A percentile compares a stretch with the other conserved stretches of the same genome.
Conservation (phyloP, 2,888 invertebrate genomes). For the Drosophila flavopinicola region DNA sequence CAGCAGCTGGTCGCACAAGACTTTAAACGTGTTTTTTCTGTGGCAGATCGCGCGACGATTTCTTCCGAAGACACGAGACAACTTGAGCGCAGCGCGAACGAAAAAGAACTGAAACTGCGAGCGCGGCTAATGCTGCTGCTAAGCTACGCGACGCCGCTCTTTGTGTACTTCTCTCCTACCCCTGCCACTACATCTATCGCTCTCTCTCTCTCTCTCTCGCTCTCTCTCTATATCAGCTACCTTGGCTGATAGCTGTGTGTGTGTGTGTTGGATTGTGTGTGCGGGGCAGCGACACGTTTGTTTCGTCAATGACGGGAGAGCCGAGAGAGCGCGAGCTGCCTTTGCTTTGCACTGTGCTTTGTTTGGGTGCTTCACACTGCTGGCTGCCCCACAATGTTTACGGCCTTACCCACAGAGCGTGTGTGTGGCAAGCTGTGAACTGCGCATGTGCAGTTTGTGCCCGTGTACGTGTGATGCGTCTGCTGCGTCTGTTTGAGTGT, state of each 20-base stretch:
- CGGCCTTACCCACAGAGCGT: constrained; percentile 19
- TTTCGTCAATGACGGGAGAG: constrained; percentile 18
- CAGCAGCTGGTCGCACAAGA: constrained; percentile 33
- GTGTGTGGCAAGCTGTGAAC: constrained; percentile 7
- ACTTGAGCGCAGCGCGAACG: constrained; percentile 58
- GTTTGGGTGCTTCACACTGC: constrained; percentile 24
- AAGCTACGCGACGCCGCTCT: constrained; percentile 34
- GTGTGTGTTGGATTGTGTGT: constrained; percentile 4
- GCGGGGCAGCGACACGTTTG: constrained; percentile 29
- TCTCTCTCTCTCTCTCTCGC: constrained; percentile 7
- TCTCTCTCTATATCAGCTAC: constrained; percentile 2
- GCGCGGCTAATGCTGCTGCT: constrained; percentile 43
- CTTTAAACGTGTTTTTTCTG: constrained; percentile 58
- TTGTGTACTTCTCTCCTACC: constrained; percentile 5
- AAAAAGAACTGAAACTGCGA: constrained; percentile 68
- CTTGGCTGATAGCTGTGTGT: constrained; percentile 3
- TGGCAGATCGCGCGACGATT: constrained; percentile 36
- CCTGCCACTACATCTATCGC: constrained; percentile 6
- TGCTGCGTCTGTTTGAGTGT: neutral
- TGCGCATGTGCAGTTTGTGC: constrained; percentile 39
- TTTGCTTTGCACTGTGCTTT: constrained; percentile 21
- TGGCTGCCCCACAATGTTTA: constrained; percentile 28
- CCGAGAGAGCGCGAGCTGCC: constrained; percentile 1
- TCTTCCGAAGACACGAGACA: constrained; percentile 10
- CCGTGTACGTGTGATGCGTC: constrained; percentile 1